Base-by-base conservation (phyloP, 2,113 vertebrate genomes). In the Aphyosemion australe region DNA sequence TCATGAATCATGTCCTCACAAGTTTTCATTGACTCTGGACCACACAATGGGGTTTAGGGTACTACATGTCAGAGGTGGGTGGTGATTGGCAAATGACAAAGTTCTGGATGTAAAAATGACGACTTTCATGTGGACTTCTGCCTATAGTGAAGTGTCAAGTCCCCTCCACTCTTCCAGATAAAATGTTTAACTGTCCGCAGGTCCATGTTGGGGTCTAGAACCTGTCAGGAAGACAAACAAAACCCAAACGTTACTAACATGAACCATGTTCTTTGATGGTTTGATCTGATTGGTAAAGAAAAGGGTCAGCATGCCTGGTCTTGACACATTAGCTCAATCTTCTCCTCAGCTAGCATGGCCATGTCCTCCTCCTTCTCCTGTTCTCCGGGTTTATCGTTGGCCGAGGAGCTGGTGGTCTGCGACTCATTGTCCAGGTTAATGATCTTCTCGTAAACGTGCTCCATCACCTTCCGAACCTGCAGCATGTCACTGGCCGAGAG, bases 401-500 rank as follows among this genome's bases (percentile, higher is more conserved):
- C 95, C n/a, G 90, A 88, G 79, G 97, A 97, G 80, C 95, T 96
- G 8, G 96, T 96, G 68, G 96, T 96, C 90, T 99, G 97, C 8
- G 97, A 99, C 82, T 99, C 97, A 0, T 95, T 98, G 87, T 99
- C 97, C 83, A 99, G 82, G 86, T 97, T 99, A 26, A 99, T 99
- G 77, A 99, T 99, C 88, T 99, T 99, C 92, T 99, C 97, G 37
- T 99, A 99, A 2, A 99, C 97, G 0, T 99, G 97, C 54, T 99
- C 97, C 97, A 98, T 99, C 79, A 99, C 97, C 65, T 99, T 99
- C 47, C 97, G 93, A 76, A 99, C 97, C 74, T 99, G 97, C 5
- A 99, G 95, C 97, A 99, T 99, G 88, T 99, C 97, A 42, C 97
- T 99, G 71, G 97, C 97, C 0, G 97, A 99, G 26, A 99, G 92